These are phyloP conservation scores for Conomelus anceps DNA, from an alignment of 2,888 invertebrate species.

Conservation along the genomic window DNA sequence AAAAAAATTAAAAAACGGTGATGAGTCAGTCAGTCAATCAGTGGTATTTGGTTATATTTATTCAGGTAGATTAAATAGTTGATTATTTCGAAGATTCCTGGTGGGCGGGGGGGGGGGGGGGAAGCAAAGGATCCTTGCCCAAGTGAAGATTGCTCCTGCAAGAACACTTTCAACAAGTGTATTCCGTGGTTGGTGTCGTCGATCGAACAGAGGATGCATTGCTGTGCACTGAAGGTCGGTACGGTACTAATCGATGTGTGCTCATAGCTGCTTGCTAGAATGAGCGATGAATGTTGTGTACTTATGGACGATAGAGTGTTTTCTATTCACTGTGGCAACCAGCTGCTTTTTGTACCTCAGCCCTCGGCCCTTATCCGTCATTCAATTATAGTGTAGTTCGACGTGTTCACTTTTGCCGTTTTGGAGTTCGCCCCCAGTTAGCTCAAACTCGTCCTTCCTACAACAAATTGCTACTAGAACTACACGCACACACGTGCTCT, in stretches of 20 bases:
- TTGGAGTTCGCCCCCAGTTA: background rate
- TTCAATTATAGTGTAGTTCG: background rate
- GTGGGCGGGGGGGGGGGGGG: too few species aligned
- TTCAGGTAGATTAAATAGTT: too few species aligned
- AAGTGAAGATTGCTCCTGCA: too few species aligned
- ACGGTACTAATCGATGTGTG: background rate
- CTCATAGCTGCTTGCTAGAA: background rate
- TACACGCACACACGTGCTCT: background rate
- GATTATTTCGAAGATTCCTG: too few species aligned
- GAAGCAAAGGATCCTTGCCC: too few species aligned
- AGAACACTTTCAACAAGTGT: background rate
- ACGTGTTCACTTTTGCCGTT: background rate
- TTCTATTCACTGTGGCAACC: background rate
- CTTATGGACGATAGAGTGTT: background rate
- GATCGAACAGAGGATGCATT: background rate
- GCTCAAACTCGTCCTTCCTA: background rate
- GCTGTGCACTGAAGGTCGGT: background rate
- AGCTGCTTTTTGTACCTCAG: background rate
- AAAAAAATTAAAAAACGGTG: too few species aligned
- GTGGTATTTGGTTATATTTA: too few species aligned
- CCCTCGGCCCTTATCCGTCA: too few species aligned
- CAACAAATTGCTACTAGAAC: background rate
- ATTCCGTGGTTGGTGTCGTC: background rate
- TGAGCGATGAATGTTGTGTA: background rate
- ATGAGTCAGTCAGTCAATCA: too few species aligned